Percentiles rank a stretch among this genome's conserved stretches.
phyloP scores from a whole-genome alignment of 1,140 invertebrate genomes.

The Chelonus insularis region DNA sequence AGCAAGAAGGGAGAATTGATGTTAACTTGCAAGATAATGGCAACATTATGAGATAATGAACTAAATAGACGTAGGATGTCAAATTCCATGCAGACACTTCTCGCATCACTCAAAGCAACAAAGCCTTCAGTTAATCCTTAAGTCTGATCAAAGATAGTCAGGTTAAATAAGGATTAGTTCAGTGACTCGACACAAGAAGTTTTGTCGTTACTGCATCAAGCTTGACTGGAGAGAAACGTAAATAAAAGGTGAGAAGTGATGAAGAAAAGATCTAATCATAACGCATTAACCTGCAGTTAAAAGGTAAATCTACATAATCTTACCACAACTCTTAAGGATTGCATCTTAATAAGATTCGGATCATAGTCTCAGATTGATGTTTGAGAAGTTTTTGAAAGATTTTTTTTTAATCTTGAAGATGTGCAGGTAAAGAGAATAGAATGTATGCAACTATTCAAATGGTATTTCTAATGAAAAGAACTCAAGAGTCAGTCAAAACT shows the following conservation, averaged over 20 bases:
- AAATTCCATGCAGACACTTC: neutral
- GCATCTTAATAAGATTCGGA: slow-evolving; percentile 29
- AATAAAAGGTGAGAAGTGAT: neutral
- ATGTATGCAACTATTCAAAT: neutral
- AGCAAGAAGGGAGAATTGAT: too few relatives aligned
- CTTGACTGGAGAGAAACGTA: neutral
- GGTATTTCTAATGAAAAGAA: too few relatives aligned
- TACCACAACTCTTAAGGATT: slow-evolving; percentile 15
- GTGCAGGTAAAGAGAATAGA: neutral
- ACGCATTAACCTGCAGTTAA: slow-evolving; percentile 32
- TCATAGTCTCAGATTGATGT: neutral
- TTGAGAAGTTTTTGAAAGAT: neutral
- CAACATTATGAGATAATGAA: too few relatives aligned
- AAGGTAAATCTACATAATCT: slow-evolving; percentile 17
- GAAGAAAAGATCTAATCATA: slow-evolving; percentile 20
- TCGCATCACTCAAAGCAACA: slow-evolving; percentile 7
- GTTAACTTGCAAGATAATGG: too few relatives aligned
- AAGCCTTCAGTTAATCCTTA: slow-evolving; percentile 40
- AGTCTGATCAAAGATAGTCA: slow-evolving; percentile 35
- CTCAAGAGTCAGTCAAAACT: too few relatives aligned
- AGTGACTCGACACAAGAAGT: slow-evolving; percentile 37
- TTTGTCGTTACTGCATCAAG: neutral
- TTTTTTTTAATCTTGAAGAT: slow-evolving; percentile 11
- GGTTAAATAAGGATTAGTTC: slow-evolving; percentile 48
- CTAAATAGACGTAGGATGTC: slow-evolving; percentile 23